Evolutionary conservation across 2,888 invertebrate genomes (phyloP), one percentile per base, ranked within the genome.

Genomic region (Embidobia sp.): DNA sequence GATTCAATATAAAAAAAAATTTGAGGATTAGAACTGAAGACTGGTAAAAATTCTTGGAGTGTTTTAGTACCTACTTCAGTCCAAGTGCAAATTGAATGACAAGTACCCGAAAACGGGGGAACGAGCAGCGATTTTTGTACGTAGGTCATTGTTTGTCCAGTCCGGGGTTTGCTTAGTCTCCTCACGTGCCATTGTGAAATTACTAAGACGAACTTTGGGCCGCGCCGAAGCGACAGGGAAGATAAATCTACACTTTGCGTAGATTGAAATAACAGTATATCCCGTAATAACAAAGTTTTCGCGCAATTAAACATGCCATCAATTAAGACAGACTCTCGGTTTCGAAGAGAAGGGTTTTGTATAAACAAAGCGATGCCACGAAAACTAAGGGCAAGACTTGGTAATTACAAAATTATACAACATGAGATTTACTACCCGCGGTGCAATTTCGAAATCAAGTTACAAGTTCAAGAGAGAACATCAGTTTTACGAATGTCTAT

Each of bases 171-270:
- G 42, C 16, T 40, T 81, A 87, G 85, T 87, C 86, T 63, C 79
- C 81, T 87, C 87, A 86, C 86, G 86, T 84, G 85, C 83, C 82
- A 79, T 81, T 85, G 82, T 81, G 84, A 85, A 87, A 87, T 86
- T 83, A 80, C 83, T 69, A 66, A 78, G 79, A 77, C 76, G 73
- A 64, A 77, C 61, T 80, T 79, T 80, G 72, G 79, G 59, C 61
- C 42, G 73, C 27, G 75, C 80, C 80, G 80, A 79, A 67, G 75
- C 64, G 73, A 75, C 73, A 73, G 80, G 80, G 80, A 80, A 79
- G 79, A 80, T 53, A 70, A 72, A 69, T 63, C 67, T 64, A 69
- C 75, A 79, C 67, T 77, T 74, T 77, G 67, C 53, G 66, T 70
- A 77, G 72, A 70, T 77, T 69, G 77, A 73, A 77, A 77, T 77